Evolutionary conservation across 2,888 invertebrate genomes (phyloP).

Genomic region (Cantharis flavilabris): DNA sequence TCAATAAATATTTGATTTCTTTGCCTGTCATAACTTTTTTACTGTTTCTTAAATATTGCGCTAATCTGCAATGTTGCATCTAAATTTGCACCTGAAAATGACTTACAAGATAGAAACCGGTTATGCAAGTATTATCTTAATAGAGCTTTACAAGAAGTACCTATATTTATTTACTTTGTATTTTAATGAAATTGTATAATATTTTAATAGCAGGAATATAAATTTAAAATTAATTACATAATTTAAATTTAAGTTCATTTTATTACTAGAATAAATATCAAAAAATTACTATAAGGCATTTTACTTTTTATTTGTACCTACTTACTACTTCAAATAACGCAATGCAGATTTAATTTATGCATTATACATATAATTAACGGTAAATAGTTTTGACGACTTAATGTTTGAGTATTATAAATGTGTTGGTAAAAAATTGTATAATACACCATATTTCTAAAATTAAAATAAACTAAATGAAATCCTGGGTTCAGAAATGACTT

Average conservation of each 20-base stretch:
- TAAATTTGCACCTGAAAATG: neutral
- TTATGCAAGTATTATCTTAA: neutral
- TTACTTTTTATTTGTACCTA: neutral
- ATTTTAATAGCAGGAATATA: neutral
- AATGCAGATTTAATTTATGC: neutral
- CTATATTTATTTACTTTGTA: neutral
- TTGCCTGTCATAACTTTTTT: neutral
- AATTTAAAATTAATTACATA: neutral
- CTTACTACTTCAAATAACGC: neutral
- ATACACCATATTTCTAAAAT: no score
- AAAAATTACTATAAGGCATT: neutral
- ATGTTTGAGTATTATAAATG: neutral
- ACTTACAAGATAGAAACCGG: neutral
- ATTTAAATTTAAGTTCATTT: neutral
- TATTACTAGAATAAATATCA: neutral
- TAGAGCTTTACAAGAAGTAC: neutral
- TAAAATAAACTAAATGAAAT: no score
- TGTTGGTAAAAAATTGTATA: neutral
- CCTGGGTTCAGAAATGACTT: no score
- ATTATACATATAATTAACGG: neutral
- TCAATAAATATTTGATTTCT: neutral
- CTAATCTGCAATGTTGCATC: neutral
- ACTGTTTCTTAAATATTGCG: neutral
- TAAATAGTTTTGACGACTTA: neutral
- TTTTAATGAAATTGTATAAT: neutral